These are phyloP conservation scores for Leistus spinibarbis DNA, from an alignment of 2,888 invertebrate species.

Conservation along the genomic window DNA sequence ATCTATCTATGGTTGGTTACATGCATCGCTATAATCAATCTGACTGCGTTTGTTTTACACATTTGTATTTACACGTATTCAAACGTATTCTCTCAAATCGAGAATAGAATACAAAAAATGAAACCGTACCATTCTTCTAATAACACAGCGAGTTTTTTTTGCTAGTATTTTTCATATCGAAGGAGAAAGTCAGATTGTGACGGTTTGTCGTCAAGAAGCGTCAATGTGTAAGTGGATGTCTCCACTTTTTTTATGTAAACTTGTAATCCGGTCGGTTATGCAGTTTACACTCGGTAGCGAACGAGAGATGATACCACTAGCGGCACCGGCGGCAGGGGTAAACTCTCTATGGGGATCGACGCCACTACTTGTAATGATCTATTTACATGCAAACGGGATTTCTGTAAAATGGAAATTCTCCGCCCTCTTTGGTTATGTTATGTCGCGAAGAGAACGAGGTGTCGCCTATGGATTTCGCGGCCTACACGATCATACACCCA, in stretches of 20 bases:
- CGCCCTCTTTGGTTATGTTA: slow-evolving; percentile 7
- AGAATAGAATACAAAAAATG: too few relatives aligned
- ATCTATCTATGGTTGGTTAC: slow-evolving; percentile 12
- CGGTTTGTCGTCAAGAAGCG: not conserved
- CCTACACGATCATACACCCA: not conserved
- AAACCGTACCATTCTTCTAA: too few relatives aligned
- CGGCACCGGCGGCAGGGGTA: not conserved
- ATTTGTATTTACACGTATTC: not conserved
- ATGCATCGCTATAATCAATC: slow-evolving; percentile 19
- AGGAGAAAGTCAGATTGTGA: not conserved
- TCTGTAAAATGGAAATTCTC: slow-evolving; percentile 59
- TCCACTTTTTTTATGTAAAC: slow-evolving; percentile 31
- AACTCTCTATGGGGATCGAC: slow-evolving; percentile 4
- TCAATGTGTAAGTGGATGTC: slow-evolving; percentile 1
- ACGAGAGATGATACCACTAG: not conserved
- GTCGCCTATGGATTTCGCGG: slow-evolving; percentile 14
- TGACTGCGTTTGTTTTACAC: slow-evolving; percentile 5
- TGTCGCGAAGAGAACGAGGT: slow-evolving; percentile 23
- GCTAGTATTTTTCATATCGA: not conserved
- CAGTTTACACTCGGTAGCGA: slow-evolving; percentile 21
- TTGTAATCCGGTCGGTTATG: slow-evolving; percentile 31
- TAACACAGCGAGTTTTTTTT: too few relatives aligned
- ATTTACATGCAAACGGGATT: slow-evolving; percentile 65
- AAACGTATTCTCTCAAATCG: too few relatives aligned
- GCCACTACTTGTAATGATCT: slow-evolving; percentile 57